Percentiles rank a stretch among this genome's conserved stretches.
These are phyloP conservation scores for Drosophila anceps DNA, from an alignment of 2,888 invertebrate genomes.

Conservation along the genomic window DNA sequence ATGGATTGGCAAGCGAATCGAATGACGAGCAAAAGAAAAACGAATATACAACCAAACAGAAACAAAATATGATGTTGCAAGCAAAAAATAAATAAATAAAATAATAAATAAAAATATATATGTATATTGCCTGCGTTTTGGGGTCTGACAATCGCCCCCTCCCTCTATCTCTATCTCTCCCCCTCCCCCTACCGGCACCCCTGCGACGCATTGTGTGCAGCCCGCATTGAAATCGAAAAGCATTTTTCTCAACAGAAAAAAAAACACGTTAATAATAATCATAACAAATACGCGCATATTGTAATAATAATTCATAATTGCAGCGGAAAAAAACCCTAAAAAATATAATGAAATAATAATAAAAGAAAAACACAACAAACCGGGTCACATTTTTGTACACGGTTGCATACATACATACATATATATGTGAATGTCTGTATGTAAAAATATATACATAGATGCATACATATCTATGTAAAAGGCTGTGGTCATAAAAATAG, in stretches of 20 bases:
- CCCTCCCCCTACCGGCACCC: neutral
- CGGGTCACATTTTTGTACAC: slow-evolving; percentile 34
- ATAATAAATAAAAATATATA: slow-evolving; percentile 31
- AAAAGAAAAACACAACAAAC: slow-evolving; percentile 20
- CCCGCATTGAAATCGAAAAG: slow-evolving; percentile 42
- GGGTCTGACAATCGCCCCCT: slow-evolving; percentile 1
- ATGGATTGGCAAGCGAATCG: slow-evolving; percentile 60
- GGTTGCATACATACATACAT: neutral
- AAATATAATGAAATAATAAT: slow-evolving; percentile 17
- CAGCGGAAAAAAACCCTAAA: slow-evolving; percentile 47
- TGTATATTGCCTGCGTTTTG: slow-evolving; percentile 27
- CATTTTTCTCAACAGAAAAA: slow-evolving; percentile 13
- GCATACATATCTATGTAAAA: neutral
- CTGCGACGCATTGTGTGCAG: neutral
- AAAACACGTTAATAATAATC: slow-evolving; percentile 25
- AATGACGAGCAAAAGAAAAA: slow-evolving; percentile 31
- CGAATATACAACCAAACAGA: slow-evolving; percentile 13
- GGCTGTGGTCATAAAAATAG: too few relatives aligned
- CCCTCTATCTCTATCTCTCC: too few relatives aligned
- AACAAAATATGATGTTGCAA: slow-evolving; percentile 51
- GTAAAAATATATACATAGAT: neutral
- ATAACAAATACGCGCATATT: slow-evolving; percentile 41
- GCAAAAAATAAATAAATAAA: slow-evolving; percentile 48
- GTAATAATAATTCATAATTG: slow-evolving; percentile 50
- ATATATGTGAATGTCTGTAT: neutral